phyloP scores from a whole-genome alignment of 1,140 invertebrate species.

The Danaus melanippus region DNA sequence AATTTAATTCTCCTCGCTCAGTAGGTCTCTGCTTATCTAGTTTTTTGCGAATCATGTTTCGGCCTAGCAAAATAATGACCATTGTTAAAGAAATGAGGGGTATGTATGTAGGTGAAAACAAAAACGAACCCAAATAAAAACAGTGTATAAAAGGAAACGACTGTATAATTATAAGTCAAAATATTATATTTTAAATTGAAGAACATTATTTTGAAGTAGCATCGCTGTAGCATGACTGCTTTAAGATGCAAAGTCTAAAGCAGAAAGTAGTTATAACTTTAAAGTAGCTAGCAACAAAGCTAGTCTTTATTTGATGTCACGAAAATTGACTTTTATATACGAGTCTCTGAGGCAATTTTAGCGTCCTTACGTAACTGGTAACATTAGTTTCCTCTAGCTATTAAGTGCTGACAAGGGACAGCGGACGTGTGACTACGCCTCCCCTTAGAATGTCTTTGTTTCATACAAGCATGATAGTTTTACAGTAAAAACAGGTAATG shows the following conservation, averaged over 20 bases:
- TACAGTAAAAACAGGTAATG: too few relatives aligned
- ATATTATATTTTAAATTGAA: too few relatives aligned
- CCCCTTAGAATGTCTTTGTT: constrained; percentile 9
- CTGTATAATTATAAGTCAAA: too few relatives aligned
- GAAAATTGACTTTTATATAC: constrained; percentile 1
- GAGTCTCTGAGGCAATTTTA: constrained; percentile 16
- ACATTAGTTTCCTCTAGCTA: constrained; percentile 12
- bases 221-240: too few relatives aligned
- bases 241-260: too few relatives aligned
- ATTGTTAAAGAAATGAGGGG: neutral
- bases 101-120: too few relatives aligned
- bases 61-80: neutral
- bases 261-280: too few relatives aligned
- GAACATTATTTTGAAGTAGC: too few relatives aligned
- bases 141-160: too few relatives aligned
- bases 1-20: constrained; percentile 51
- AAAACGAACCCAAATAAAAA: too few relatives aligned
- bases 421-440: constrained; percentile 7
- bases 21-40: constrained; percentile 12
- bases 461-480: neutral
- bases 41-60: constrained; percentile 9
- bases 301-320: constrained; percentile 1
- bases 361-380: constrained; percentile 10
- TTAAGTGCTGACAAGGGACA: constrained; percentile 12
- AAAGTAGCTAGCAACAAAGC: too few relatives aligned